A percentile compares a stretch with the other conserved stretches of the same genome.
Evolutionary conservation across 2,113 vertebrate species (phyloP).

Genomic region (Amphiprion percula): DNA sequence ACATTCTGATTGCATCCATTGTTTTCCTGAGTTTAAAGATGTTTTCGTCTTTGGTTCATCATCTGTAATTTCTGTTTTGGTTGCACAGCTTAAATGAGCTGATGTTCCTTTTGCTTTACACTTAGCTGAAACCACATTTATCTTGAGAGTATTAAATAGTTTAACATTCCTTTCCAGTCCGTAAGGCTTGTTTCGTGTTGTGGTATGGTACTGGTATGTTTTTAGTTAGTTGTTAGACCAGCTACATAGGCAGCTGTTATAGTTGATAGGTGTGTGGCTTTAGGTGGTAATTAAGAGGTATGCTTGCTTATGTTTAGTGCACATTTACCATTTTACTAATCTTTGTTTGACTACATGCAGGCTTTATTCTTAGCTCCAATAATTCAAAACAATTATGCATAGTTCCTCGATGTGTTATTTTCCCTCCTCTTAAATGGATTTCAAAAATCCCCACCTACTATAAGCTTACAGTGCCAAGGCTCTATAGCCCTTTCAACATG

Average conservation of each 20-base stretch:
- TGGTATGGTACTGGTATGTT: not conserved
- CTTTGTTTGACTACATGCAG: not conserved
- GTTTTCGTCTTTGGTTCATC: not conserved
- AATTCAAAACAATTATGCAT: not conserved
- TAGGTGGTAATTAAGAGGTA: not conserved
- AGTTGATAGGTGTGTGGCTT: constrained; percentile 7
- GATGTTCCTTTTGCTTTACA: not conserved
- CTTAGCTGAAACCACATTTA: constrained; percentile 41
- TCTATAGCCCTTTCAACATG: constrained; percentile 66
- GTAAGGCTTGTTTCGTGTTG: constrained; percentile 7
- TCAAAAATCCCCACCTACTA: not conserved
- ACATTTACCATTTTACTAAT: not conserved
- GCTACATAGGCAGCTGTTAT: not conserved
- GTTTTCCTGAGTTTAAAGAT: not conserved
- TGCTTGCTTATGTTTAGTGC: not conserved
- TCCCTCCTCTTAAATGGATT: constrained; percentile 28
- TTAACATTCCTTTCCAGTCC: constrained; percentile 25
- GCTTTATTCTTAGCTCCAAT: not conserved
- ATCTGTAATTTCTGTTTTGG: not conserved
- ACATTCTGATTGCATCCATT: not conserved
- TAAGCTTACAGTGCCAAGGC: constrained; percentile 16
- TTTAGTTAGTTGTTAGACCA: not conserved
- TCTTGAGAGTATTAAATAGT: constrained; percentile 39
- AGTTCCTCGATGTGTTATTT: not conserved
- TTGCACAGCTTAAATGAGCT: constrained; percentile 2